Evolutionary conservation across 2,797 vertebrate species (phyloP).

Genomic region (Xenentodon cancila): DNA sequence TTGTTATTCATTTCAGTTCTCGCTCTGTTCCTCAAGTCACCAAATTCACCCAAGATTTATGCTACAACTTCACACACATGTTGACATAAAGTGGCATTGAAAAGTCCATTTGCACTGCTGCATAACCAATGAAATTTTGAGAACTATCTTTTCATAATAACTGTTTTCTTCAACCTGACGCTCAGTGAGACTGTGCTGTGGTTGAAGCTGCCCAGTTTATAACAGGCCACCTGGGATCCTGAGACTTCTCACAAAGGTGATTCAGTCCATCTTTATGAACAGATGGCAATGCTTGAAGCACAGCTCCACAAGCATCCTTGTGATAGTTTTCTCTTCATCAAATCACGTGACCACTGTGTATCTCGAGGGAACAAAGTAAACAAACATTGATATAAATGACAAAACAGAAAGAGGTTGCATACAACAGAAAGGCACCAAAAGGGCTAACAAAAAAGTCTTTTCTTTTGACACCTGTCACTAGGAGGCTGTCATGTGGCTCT

Average conservation of each 20-base stretch:
- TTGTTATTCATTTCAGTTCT: neutral
- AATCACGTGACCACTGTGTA: slow-evolving; percentile 11
- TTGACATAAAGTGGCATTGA: neutral
- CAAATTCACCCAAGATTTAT: neutral
- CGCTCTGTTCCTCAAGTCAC: neutral
- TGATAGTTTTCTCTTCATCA: slow-evolving; percentile 29
- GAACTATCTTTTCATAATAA: neutral
- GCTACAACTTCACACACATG: neutral
- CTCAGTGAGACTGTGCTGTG: slow-evolving; percentile 6
- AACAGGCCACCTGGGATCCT: slow-evolving; percentile 35
- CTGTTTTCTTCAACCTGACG: slow-evolving; percentile 2
- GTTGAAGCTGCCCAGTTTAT: slow-evolving; percentile 20
- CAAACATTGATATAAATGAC: neutral
- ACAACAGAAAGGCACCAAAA: neutral
- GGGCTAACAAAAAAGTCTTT: neutral
- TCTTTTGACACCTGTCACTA: slow-evolving; percentile 17
- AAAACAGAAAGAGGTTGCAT: slow-evolving; percentile 1
- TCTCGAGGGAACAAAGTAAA: neutral
- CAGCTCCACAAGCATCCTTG: slow-evolving; percentile 3
- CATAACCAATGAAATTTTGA: neutral
- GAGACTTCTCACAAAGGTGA: slow-evolving; percentile 14
- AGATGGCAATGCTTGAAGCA: slow-evolving; percentile 19
- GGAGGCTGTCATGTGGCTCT: slow-evolving; percentile 10
- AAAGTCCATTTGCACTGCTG: neutral
- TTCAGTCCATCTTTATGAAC: slow-evolving; percentile 23